Evolutionary conservation across 2,113 vertebrate genomes (phyloP), one percentile per base, ranked within the genome.

Genomic region (Benitochromis conjunctus): DNA sequence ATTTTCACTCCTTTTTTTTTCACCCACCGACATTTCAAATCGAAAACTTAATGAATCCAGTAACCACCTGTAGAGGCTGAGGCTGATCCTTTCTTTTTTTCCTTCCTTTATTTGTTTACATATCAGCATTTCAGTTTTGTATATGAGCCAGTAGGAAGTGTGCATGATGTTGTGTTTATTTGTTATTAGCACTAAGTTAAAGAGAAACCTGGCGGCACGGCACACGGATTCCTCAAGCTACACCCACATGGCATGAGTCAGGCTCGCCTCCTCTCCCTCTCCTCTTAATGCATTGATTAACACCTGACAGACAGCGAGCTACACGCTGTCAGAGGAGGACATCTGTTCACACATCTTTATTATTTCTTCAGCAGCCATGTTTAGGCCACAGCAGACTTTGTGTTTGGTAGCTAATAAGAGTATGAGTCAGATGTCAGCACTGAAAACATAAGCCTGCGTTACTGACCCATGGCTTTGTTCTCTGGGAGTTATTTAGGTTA

Each of bases 201-300:
- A 77, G 18, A 57, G 43, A 84, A 82, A 87, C 82, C n/a, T 80
- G 76, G 71, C 86, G 82, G 43, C 46, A 26, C 34, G 9, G 66
- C 64, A 87, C 82, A 86, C 79, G 16, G 66, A 83, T 82, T 92
- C 77, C 64, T 85, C 60, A 62, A 54, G 78, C 81, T 81, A 77
- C 80, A 83, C 85, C 88, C 91, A 90, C 93, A 77, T 81, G 43
- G 78, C 76, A 9, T 86, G 91, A 91, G 85, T 88, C 91, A 89
- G 86, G 18, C 54, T 62, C 10, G 79, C 86, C 89, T 92, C 79
- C 5, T 48, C 80, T 84, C 86, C 80, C 78, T 79, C 83, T 86
- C 34, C 82, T 81, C 58, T 89, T 87, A 87, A 86, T 80, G 81
- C 85, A 79, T 86, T 93, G 92, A 94, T 94, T 93, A 94, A 92